Evolutionary conservation across 2,113 vertebrate species (phyloP), one percentile per base, ranked within the genome.

Genomic region (Lampris incognitus): DNA sequence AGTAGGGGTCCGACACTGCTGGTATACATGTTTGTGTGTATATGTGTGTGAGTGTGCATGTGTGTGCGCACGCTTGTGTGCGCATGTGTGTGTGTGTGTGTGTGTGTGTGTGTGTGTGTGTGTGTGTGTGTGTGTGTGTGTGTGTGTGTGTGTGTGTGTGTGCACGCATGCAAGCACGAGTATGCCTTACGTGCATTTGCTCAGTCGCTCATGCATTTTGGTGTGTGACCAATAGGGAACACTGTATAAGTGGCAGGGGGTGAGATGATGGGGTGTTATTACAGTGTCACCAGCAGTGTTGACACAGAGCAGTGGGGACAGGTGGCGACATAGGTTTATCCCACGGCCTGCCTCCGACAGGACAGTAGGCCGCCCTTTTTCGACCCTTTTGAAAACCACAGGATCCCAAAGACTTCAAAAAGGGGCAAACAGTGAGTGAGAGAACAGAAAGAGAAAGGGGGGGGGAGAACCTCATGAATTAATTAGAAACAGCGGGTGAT

Each of bases 351-450:
- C 56, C 81, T 77, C 77, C 65, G 54, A 78, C 75, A 64, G 83
- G 80, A 87, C 90, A 87, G 90, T 87, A 74, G 83, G 11, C 69
- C 82, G 81, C 82, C 87, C 88, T 87, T 74, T 62, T 59, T 64
- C 85, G 88, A 91, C 90, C 91, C 82, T 91, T 24, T 91, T 90
- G 87, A 86, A 89, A 89, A 49, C 87, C 82, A 52, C 85, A 84
- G 88, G 87, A 66, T 70, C 77, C 81, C 9, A 4, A 58, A 68
- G 50, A 88, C 89, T 87, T 93, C 90, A 93, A 92, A 91, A 83
- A 82, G 55, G 55, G 58, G 7, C 39, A 52, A 13, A 72, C 59
- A 75, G 74, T 52, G 75, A 70, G 71, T 46, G 6, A 72, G 64
- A 79, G 87, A 85, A 80, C 71, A 75, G 79, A 61, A 75, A 80